Base-by-base conservation (phyloP, 2,113 vertebrate species). In the Poicephalus gulielmi region DNA sequence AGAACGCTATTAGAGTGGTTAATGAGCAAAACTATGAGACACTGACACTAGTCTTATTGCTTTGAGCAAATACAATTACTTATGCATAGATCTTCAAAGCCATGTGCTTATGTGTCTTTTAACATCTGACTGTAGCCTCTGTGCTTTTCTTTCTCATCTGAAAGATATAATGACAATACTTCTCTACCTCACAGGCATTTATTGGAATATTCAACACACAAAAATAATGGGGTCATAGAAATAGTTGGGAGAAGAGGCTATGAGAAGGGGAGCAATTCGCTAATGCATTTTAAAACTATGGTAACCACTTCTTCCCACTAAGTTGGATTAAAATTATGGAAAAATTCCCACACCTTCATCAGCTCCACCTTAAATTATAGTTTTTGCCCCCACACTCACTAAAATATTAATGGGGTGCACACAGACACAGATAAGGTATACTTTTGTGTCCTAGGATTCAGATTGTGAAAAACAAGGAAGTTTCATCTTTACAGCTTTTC, bases 1-100 rank as follows among this genome's bases (percentile, higher is more conserved):
- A 63, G 17, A 39, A n/a, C 0, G 5, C 16, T 83, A 30, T 53
- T 41, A 67, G 46, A 69, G 17, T 22, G 41, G 23, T 81, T 77
- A 60, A 23, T 41, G 60, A 46, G 55, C n/a, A 83, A 41, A 76
- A 35, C 46, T 83, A 13, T 7, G 17, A 75, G 80, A 67, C n/a
- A 41, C 10, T 59, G 79, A 25, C 43, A 43, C 27, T 59, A 31
- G 63, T 86, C 18, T 0, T 71, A 60, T 60, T 70, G 22, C 60
- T 80, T 83, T 86, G 50, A 88, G 60, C 14, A 89, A 94, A 82
- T 60, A 25, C 8, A 83, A 30, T 90, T 74, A 70, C 13, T 88
- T 91, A 43, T 16, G 16, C 16, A 33, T 2, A 71, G 14, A 60
- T 50, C 73, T 91, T 84, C 30, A 82, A 84, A 93, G 24, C 27